Conservation (phyloP, 2,888 invertebrate species). For the Eretmocerus hayati region DNA sequence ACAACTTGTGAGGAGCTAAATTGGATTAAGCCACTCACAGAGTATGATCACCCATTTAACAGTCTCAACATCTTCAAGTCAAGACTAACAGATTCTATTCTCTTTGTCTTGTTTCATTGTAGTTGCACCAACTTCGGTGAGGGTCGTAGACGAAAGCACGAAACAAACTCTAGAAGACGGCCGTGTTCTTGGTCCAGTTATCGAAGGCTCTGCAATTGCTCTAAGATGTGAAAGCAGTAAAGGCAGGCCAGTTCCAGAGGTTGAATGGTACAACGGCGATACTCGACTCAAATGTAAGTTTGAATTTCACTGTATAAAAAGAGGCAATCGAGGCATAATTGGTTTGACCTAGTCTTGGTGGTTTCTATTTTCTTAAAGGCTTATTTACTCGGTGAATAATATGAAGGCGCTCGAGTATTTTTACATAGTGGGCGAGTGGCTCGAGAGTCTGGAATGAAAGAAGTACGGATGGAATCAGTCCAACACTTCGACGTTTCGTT, state of each 20-base stretch:
- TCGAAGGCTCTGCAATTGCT: conserved; percentile 62
- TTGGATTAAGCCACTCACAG: not conserved
- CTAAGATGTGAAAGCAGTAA: conserved; percentile 69
- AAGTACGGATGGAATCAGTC: too few species aligned
- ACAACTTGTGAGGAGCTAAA: too few species aligned
- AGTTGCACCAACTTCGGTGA: conserved; percentile 76
- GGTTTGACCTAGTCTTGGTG: too few species aligned
- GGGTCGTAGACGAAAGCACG: conserved; percentile 60
- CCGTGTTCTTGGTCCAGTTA: conserved; percentile 61
- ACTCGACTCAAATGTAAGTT: conserved; percentile 37
- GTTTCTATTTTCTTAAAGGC: too few species aligned
- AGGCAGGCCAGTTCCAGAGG: conserved; percentile 77
- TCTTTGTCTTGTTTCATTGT: conserved; percentile 45
- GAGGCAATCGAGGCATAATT: too few species aligned
- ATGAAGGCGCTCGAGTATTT: too few species aligned
- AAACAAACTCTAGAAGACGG: conserved; percentile 55
- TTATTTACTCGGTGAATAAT: too few species aligned
- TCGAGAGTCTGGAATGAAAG: too few species aligned
- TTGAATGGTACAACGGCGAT: conserved; percentile 75
- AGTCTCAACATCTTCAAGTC: not conserved
- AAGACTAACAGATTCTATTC: not conserved
- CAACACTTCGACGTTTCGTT: too few species aligned
- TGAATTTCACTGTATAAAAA: too few species aligned
- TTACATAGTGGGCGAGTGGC: too few species aligned
- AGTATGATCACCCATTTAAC: not conserved